These are phyloP conservation scores for Melanotaenia parkinsoni DNA, from an alignment of 2,797 vertebrate species.

Conservation along the genomic window DNA sequence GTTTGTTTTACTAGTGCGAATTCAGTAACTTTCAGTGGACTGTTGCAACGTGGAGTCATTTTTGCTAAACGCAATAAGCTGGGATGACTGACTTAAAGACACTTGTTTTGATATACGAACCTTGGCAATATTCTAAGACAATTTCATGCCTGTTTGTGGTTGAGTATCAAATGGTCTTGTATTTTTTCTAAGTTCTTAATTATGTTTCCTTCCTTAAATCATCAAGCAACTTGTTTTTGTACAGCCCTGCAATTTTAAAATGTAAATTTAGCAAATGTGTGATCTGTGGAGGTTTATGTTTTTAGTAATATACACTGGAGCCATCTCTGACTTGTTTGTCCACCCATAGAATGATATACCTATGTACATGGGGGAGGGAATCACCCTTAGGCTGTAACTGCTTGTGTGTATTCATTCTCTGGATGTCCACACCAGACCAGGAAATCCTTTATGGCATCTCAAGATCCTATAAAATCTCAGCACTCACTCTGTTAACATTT, in stretches of 20 bases:
- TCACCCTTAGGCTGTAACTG: slow-evolving; percentile 50
- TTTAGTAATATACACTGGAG: slow-evolving; percentile 89
- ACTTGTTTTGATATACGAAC: slow-evolving; percentile 82
- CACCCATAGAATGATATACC: slow-evolving; percentile 64
- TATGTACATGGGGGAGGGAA: slow-evolving; percentile 56
- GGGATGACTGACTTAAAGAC: slow-evolving; percentile 71
- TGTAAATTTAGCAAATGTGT: slow-evolving; percentile 84
- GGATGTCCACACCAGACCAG: slow-evolving; percentile 62
- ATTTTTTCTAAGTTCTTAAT: slow-evolving; percentile 48
- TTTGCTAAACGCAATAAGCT: slow-evolving; percentile 72
- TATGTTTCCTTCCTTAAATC: slow-evolving; percentile 66
- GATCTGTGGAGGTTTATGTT: slow-evolving; percentile 81
- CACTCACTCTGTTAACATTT: slow-evolving; percentile 42
- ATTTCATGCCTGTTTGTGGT: slow-evolving; percentile 79
- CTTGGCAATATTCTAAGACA: slow-evolving; percentile 80
- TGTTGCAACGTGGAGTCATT: slow-evolving; percentile 76
- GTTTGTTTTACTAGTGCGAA: slow-evolving; percentile 77
- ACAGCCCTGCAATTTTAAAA: slow-evolving; percentile 79
- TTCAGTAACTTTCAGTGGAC: slow-evolving; percentile 79
- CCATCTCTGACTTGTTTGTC: slow-evolving; percentile 76
- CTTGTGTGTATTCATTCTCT: slow-evolving; percentile 53
- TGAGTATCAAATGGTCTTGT: slow-evolving; percentile 76
- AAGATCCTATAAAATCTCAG: slow-evolving; percentile 44
- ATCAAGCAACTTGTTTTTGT: slow-evolving; percentile 74
- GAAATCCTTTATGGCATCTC: slow-evolving; percentile 56